These are phyloP conservation scores for Leiothrix lutea DNA, from an alignment of 2,113 vertebrate genomes.

Conservation along the genomic window DNA sequence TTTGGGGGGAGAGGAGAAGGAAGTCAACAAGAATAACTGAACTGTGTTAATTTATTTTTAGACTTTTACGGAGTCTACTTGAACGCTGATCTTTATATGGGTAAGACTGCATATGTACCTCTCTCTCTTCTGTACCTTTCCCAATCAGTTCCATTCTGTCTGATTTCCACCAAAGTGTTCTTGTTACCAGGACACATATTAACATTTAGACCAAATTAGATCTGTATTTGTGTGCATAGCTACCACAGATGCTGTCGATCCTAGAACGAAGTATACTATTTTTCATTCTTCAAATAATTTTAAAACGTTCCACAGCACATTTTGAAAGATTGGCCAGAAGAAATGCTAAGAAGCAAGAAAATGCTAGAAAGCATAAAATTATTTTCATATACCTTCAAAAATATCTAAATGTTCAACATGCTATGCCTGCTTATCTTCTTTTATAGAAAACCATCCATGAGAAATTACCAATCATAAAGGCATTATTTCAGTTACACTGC, in stretches of 20 bases:
- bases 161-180: not conserved
- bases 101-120: not conserved
- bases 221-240: not conserved
- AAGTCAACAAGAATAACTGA: not conserved
- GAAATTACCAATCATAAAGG: not conserved
- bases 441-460: not conserved
- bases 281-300: conserved; percentile 6
- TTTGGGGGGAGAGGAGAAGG: not conserved
- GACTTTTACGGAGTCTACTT: not conserved
- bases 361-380: not conserved
- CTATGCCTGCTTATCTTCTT: not conserved
- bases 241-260: not conserved
- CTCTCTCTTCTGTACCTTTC: not conserved
- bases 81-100: not conserved
- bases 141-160: not conserved
- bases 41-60: conserved; percentile 29
- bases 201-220: not conserved
- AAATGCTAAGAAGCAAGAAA: not conserved
- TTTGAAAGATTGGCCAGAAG: not conserved
- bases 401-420: not conserved
- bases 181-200: not conserved
- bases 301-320: not conserved
- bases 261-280: not conserved
- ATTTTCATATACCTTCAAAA: conserved; percentile 14
- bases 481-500: not conserved